Evolutionary conservation across 2,888 invertebrate species (phyloP).

Genomic region (Cepaea hortensis): DNA sequence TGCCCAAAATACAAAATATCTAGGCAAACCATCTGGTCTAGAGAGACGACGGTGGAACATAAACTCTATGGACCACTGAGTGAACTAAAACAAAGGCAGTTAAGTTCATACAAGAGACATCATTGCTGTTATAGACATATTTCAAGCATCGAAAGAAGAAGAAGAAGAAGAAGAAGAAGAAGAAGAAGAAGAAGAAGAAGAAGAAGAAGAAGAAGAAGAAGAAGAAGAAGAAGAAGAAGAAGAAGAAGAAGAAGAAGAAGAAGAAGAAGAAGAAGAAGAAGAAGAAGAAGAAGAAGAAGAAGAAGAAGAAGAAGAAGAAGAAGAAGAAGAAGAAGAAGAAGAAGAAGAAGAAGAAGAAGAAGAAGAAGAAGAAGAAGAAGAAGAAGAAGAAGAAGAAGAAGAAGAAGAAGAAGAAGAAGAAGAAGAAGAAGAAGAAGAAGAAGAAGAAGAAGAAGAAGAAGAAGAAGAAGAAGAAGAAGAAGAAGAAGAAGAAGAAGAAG

Average conservation of each 20-base stretch:
- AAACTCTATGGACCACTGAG: too few relatives aligned
- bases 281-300: conserved; percentile 14
- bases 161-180: conserved; percentile 8
- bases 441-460: conserved; percentile 25
- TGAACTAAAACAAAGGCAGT: too few relatives aligned
- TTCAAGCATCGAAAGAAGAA: neutral
- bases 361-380: neutral
- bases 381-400: neutral
- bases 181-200: conserved; percentile 6
- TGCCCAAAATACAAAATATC: too few relatives aligned
- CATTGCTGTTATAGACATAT: too few relatives aligned
- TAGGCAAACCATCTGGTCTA: too few relatives aligned
- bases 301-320: conserved; percentile 10
- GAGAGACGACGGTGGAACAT: too few relatives aligned
- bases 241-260: neutral
- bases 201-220: conserved; percentile 9
- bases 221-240: neutral
- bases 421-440: neutral
- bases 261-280: conserved; percentile 13
- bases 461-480: conserved; percentile 10
- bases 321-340: conserved; percentile 32
- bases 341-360: conserved; percentile 15
- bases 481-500: neutral
- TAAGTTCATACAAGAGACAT: neutral
- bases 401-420: neutral